Conservation (phyloP, 35 echinoderm and acorn worm species). For the Chiridota heheva region DNA sequence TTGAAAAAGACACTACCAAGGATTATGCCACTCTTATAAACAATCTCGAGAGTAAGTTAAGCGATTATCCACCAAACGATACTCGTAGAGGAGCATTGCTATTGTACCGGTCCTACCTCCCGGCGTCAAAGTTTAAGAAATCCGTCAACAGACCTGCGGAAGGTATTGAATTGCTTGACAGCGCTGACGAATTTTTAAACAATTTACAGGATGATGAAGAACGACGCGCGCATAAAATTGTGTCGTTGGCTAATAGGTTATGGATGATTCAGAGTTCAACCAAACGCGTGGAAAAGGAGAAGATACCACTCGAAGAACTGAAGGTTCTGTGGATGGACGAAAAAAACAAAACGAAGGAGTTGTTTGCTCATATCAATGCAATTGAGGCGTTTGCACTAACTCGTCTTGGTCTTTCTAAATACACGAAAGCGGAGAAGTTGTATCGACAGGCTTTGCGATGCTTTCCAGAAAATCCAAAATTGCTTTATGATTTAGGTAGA, state of each 20-base stretch:
- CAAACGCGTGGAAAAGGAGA: not conserved
- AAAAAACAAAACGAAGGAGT: not conserved
- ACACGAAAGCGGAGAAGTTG: not conserved
- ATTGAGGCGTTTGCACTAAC: slow-evolving; percentile 13
- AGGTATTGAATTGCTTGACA: not conserved
- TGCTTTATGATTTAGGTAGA: not conserved
- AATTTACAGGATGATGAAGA: not conserved
- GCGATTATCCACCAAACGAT: not conserved
- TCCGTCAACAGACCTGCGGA: not conserved
- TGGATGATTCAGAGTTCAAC: slow-evolving; percentile 26
- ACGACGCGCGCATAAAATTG: not conserved
- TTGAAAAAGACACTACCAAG: not conserved
- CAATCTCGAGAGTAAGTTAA: slow-evolving; percentile 27
- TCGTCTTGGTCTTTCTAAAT: slow-evolving; percentile 7
- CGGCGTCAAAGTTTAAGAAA: slow-evolving; percentile 8
- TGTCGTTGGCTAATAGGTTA: slow-evolving; percentile 1
- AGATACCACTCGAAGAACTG: not conserved
- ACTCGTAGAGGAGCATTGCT: not conserved
- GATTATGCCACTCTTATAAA: not conserved
- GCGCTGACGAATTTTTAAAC: not conserved
- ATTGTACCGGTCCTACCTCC: not conserved
- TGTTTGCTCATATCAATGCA: not conserved
- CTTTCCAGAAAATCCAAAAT: not conserved
- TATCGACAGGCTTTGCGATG: not conserved
- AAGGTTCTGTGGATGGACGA: not conserved